Evolutionary conservation across 2,888 invertebrate species (phyloP), one percentile per base, ranked within the genome.

Genomic region (Parnassius apollo): DNA sequence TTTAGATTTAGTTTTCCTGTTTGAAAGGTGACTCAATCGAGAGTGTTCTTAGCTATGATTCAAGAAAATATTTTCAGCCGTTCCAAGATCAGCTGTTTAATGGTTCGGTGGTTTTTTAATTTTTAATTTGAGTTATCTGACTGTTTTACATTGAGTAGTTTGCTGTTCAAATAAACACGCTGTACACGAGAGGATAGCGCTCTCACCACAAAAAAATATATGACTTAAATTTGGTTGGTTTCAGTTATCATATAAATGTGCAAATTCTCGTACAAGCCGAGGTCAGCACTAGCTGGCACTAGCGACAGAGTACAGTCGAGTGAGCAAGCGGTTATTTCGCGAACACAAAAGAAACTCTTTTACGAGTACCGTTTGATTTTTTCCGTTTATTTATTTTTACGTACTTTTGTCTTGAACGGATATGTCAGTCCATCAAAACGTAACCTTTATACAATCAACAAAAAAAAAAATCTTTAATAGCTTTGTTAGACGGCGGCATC

Each of bases 241-340:
- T 52, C 35, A 10, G 25, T 22, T 52, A 42, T 2, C 35, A n/a
- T 52, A 51, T 52, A 42, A 52, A 52, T 52, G 12, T 42, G 35
- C 11, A 42, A 52, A 52, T 12, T 52, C 13, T 9, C 49, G 49
- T 3, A 13, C 49, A 9, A 13, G 49, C 9, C 49, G 49, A 13
- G 49, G 49, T 52, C 52, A 35, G 35, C 52, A 52, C 52, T 52
- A 35, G 52, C 52, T 35, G n/a, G 35, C 52, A 52, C 35, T 52
- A 35, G 52, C 52, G 52, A 35, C 51, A 51, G 12, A 25, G 42
- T 42, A 52, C 52, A 52, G 25, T 52, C n/a, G 52, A 52, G 52
- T 52, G 52, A 35, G 25, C 52, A 52, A 52, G 52, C n/a, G 52
- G 52, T 52, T 52, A 52, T 52, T 18, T 18, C 52, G 18, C 49